Evolutionary conservation across 1,140 invertebrate species (phyloP).

Genomic region (Drosophila guanche): DNA sequence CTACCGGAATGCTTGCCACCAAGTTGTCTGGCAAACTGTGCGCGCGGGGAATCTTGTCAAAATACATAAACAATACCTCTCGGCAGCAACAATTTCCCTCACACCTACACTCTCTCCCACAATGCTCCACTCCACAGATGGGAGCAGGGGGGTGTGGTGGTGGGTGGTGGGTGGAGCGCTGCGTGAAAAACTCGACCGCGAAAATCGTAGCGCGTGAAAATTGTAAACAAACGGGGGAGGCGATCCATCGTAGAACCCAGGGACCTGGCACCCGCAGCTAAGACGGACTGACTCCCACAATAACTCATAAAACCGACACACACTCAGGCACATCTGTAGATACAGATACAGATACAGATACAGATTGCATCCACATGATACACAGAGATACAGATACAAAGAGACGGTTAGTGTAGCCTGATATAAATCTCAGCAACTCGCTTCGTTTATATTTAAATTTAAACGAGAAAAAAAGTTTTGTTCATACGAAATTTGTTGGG

Average conservation of each 20-base stretch:
- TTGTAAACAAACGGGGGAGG: slow-evolving; percentile 67
- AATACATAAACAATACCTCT: slow-evolving; percentile 80
- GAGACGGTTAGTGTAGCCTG: slow-evolving; percentile 15
- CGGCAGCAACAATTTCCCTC: slow-evolving; percentile 63
- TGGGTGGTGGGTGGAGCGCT: slow-evolving; percentile 36
- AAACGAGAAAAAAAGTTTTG: slow-evolving; percentile 22
- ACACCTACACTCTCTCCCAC: slow-evolving; percentile 61
- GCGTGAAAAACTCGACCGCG: slow-evolving; percentile 77
- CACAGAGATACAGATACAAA: slow-evolving; percentile 2
- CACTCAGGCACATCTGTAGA: slow-evolving; percentile 24
- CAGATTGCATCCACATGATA: neutral
- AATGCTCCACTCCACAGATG: slow-evolving; percentile 15
- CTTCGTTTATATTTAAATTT: slow-evolving; percentile 78
- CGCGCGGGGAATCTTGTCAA: slow-evolving; percentile 73
- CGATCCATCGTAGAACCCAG: slow-evolving; percentile 7
- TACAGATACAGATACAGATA: slow-evolving; percentile 26
- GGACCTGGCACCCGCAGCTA: slow-evolving; percentile 58
- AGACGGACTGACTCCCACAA: slow-evolving; percentile 72
- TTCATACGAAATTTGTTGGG: slow-evolving; percentile 61
- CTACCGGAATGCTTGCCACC: slow-evolving; percentile 45
- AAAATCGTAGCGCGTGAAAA: slow-evolving; percentile 79
- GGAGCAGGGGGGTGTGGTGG: too few species aligned
- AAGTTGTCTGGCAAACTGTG: slow-evolving; percentile 72
- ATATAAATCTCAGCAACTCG: slow-evolving; percentile 73
- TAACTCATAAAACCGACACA: slow-evolving; percentile 69